Base-by-base conservation (phyloP, 2,113 vertebrate genomes). In the Erythrolamprus reginae region DNA sequence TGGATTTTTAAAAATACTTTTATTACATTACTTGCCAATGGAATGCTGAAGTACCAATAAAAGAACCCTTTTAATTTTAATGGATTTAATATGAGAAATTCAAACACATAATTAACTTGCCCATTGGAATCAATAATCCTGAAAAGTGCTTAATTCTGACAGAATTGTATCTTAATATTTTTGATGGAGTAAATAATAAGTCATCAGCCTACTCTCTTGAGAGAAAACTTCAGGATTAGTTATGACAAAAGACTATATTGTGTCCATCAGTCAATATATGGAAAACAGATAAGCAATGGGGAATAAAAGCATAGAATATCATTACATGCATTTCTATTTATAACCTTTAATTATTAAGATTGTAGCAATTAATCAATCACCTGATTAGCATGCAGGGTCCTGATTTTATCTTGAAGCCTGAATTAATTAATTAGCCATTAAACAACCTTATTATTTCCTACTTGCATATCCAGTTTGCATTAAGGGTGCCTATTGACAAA, bases 281-380 rank as follows among this genome's bases (percentile, higher is more conserved):
- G 96, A 87, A 91, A 96, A 96, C 19, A 83, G 96, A 97, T 96
- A 96, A 91, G 92, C 95, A 94, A 95, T 96, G 94, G 95, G 95
- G 96, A 96, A 96, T 97, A 93, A 96, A 96, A 95, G 91, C 94
- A 92, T 95, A 96, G 95, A 96, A 96, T 96, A 96, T 96, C 95
- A 97, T 97, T 97, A 97, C 97, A 93, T 96, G 93, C 96, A 95
- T 95, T 97, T 96, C 96, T 95, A 96, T 96, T 96, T 96, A 93
- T 38, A 97, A 93, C 92, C 95, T 97, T 94, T 96, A 97, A 97
- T 97, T 97, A 97, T 97, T 97, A 97, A 97, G 96, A 97, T 97
- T 97, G 96, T 96, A 96, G 96, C 96, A 97, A 97, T 97, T 97
- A 97, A 97, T 97, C 97, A 97, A 97, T 97, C 97, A 96, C 91